Percentiles rank a stretch among this genome's conserved stretches.
phyloP scores from a whole-genome alignment of 2,113 vertebrate genomes.

The Silurus glanis region DNA sequence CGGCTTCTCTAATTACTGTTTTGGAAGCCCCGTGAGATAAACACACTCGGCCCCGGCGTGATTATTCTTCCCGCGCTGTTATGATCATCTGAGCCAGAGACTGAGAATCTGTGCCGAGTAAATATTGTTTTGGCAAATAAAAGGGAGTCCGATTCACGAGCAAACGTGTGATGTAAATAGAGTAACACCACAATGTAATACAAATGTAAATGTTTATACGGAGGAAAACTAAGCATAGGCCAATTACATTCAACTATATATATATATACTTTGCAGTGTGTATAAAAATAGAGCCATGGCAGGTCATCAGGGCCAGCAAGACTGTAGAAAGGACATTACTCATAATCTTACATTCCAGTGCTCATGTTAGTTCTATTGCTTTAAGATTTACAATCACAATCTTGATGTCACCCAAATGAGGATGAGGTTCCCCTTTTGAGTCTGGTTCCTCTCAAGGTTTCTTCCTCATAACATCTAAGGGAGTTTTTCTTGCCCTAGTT shows the following conservation, averaged over 20 bases:
- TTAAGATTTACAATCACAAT: too few relatives aligned
- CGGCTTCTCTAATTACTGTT: conserved; percentile 68
- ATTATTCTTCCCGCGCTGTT: conserved; percentile 64
- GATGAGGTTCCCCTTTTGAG: too few relatives aligned
- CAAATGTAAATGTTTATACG: not conserved
- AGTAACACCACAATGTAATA: not conserved
- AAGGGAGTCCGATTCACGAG: not conserved
- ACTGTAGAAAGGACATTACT: too few relatives aligned
- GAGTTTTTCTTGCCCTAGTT: too few relatives aligned
- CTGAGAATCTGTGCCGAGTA: not conserved
- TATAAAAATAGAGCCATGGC: too few relatives aligned
- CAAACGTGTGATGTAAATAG: not conserved
- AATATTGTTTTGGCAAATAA: conserved; percentile 30
- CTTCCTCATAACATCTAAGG: too few relatives aligned
- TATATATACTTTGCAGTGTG: too few relatives aligned
- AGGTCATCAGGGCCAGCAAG: too few relatives aligned
- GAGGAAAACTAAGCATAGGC: not conserved
- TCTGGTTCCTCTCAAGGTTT: too few relatives aligned
- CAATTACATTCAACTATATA: not conserved
- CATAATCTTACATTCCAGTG: too few relatives aligned
- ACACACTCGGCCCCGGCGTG: conserved; percentile 51
- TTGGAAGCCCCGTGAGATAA: conserved; percentile 64
- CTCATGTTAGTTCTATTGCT: too few relatives aligned
- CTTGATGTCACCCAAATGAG: too few relatives aligned
- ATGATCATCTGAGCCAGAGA: conserved; percentile 63